Evolutionary conservation across 2,797 vertebrate genomes (phyloP).

Genomic region (Discoglossus pictus): DNA sequence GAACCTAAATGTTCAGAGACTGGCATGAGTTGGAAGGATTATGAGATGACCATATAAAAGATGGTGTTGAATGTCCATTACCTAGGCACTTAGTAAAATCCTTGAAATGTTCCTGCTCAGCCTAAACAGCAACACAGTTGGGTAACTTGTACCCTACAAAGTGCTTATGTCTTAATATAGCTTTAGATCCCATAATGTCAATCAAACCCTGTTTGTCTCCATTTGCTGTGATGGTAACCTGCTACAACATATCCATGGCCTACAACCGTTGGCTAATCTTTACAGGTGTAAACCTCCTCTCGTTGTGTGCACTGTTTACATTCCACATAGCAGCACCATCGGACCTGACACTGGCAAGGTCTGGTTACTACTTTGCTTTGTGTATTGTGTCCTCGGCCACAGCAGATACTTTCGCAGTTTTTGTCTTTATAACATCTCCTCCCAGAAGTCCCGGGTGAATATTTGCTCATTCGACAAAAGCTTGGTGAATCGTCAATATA

Average conservation of each 20-base stretch:
- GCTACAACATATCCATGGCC: background rate
- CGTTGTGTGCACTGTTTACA: slow-evolving; percentile 97
- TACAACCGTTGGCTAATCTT: slow-evolving; percentile 66
- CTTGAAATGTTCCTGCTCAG: slow-evolving; percentile 7
- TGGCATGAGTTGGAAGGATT: background rate
- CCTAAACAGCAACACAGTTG: slow-evolving; percentile 59
- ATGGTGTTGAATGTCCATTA: slow-evolving; percentile 29
- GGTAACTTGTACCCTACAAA: slow-evolving; percentile 65
- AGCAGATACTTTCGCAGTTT: slow-evolving; percentile 98
- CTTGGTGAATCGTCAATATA: slow-evolving; percentile 98
- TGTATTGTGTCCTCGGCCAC: slow-evolving; percentile 94
- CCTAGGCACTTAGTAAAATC: slow-evolving; percentile 9
- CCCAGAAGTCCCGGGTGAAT: slow-evolving; percentile 87
- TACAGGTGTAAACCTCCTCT: slow-evolving; percentile 98
- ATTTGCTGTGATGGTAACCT: slow-evolving; percentile 46
- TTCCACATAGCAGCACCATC: slow-evolving; percentile 98
- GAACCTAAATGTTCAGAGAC: background rate
- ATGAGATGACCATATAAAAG: slow-evolving; percentile 12
- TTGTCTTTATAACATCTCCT: slow-evolving; percentile 97
- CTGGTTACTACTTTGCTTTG: slow-evolving; percentile 94
- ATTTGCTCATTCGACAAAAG: slow-evolving; percentile 91
- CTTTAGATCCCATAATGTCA: slow-evolving; percentile 58
- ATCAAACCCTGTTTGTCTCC: slow-evolving; percentile 66
- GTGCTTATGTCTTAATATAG: slow-evolving; percentile 64
- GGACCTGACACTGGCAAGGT: slow-evolving; percentile 97